Evolutionary conservation across 2,113 vertebrate species (phyloP).

Genomic region (Anseranas semipalmata): DNA sequence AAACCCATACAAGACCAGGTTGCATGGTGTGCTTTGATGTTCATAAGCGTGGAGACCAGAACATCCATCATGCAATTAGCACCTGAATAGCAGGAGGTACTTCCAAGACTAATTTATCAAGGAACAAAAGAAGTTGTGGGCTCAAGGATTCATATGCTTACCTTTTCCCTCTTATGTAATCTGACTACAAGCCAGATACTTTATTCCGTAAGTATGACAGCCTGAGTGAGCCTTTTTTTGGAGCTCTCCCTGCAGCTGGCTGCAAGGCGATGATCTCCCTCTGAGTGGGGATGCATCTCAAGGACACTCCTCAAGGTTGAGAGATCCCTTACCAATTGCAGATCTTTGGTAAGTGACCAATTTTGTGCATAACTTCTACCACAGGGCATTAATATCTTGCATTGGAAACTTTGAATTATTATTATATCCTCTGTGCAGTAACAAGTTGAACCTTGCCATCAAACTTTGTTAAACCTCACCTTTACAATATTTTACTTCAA

Average conservation of each 20-base stretch:
- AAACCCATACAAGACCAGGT: background rate
- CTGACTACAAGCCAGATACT: background rate
- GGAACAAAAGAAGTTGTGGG: background rate
- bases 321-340: background rate
- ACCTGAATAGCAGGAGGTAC: background rate
- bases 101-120: too few species aligned
- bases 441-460: background rate
- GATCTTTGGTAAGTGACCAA: accelerated
- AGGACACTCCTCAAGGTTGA: background rate
- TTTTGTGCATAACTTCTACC: accelerated
- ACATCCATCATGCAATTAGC: accelerated
- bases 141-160: background rate
- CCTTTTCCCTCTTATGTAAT: accelerated
- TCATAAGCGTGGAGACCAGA: background rate
- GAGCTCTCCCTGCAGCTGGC: background rate
- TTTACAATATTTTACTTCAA: background rate
- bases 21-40: too few species aligned
- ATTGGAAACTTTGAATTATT: background rate
- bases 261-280: background rate
- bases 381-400: background rate
- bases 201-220: accelerated
- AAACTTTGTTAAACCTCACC: background rate
- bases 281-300: background rate
- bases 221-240: too few species aligned
- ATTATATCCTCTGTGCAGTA: background rate